Evolutionary conservation across 2,888 invertebrate species (phyloP).

Genomic region (Sarcophaga subvicina): DNA sequence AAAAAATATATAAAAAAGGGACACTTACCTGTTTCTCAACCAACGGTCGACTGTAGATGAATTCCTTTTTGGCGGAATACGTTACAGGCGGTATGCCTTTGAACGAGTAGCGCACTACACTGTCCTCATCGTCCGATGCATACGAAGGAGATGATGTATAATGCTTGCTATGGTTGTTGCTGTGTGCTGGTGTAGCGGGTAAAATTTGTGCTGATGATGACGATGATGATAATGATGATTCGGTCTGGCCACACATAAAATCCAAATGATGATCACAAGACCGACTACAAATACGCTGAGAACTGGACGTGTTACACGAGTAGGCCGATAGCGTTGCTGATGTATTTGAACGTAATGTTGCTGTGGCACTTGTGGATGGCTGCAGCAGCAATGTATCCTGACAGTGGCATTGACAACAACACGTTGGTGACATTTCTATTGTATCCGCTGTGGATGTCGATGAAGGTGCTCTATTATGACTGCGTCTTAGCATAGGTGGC

Average conservation of each 20-base stretch:
- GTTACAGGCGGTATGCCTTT: slow-evolving; percentile 78
- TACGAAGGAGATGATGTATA: slow-evolving; percentile 43
- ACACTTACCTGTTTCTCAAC: slow-evolving; percentile 77
- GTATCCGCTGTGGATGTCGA: slow-evolving; percentile 65
- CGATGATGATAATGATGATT: slow-evolving; percentile 13
- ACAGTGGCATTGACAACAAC: slow-evolving; percentile 62
- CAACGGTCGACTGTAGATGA: slow-evolving; percentile 75
- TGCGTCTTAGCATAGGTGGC: slow-evolving; percentile 46
- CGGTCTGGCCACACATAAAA: slow-evolving; percentile 50
- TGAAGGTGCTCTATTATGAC: slow-evolving; percentile 61
- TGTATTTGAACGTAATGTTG: slow-evolving; percentile 63
- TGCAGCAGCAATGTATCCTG: slow-evolving; percentile 47
- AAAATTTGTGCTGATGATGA: slow-evolving; percentile 23
- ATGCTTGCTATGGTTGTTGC: slow-evolving; percentile 22
- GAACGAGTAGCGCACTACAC: slow-evolving; percentile 74
- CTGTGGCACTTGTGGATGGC: slow-evolving; percentile 58
- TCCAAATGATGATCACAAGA: slow-evolving; percentile 63
- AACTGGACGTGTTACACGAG: slow-evolving; percentile 50
- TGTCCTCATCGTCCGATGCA: slow-evolving; percentile 64
- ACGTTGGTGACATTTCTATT: slow-evolving; percentile 55
- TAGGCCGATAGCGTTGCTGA: slow-evolving; percentile 60
- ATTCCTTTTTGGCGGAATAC: slow-evolving; percentile 78
- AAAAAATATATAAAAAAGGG: neutral
- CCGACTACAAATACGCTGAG: slow-evolving; percentile 55
- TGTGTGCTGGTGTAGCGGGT: slow-evolving; percentile 51